phyloP scores from a whole-genome alignment of 2,888 invertebrate genomes.

The Drosophila testacea region DNA sequence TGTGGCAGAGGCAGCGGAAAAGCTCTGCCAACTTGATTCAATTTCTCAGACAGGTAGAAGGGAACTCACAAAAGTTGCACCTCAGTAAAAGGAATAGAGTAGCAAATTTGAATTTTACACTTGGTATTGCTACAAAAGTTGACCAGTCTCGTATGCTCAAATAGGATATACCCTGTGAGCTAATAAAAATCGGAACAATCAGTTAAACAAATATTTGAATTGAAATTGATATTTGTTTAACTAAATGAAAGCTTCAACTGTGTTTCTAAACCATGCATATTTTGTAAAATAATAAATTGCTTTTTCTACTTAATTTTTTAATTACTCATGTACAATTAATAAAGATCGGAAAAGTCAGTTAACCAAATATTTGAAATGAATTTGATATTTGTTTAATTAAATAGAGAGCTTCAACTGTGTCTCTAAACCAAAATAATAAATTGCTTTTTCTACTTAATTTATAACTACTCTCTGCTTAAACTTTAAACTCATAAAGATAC shows the following conservation, averaged over 20 bases:
- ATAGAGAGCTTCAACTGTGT: too few relatives aligned
- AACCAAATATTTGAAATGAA: background rate
- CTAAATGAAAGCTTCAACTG: too few relatives aligned
- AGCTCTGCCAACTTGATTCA: constrained; percentile 47
- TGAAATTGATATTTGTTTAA: background rate
- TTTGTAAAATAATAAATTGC: too few relatives aligned
- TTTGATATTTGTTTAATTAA: background rate
- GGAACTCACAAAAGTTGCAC: constrained; percentile 23
- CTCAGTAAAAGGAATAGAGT: background rate
- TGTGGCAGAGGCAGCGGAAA: background rate
- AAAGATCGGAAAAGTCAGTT: too few relatives aligned
- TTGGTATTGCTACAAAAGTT: background rate
- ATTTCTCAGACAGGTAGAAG: constrained; percentile 35
- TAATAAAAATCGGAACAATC: too few relatives aligned
- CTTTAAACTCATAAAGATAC: background rate
- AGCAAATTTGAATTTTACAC: constrained; percentile 3
- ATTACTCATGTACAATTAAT: background rate
- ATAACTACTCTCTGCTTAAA: background rate
- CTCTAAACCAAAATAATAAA: too few relatives aligned
- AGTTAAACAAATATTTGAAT: background rate
- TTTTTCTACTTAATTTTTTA: background rate
- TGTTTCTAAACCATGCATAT: too few relatives aligned
- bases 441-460: too few relatives aligned
- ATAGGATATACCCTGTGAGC: background rate
- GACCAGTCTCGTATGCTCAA: background rate